phyloP scores from a whole-genome alignment of 2,113 vertebrate genomes.

The Tautogolabrus adspersus region DNA sequence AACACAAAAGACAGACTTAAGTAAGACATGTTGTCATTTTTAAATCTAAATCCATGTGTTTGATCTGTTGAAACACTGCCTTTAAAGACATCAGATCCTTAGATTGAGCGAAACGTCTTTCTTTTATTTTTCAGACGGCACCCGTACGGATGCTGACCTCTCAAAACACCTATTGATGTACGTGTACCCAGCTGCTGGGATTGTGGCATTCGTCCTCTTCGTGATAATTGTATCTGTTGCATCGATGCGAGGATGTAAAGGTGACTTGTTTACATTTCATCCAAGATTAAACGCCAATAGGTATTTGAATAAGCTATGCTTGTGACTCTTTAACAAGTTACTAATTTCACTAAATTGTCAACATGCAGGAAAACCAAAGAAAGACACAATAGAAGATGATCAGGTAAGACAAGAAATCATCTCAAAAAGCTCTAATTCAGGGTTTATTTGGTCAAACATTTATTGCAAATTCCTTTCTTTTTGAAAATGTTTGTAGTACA shows the following conservation, averaged over 20 bases:
- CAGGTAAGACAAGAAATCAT: conserved; percentile 57
- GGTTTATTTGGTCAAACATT: not conserved
- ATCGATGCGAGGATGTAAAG: conserved; percentile 52
- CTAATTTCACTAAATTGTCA: conserved; percentile 12
- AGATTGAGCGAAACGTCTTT: not conserved
- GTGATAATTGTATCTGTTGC: conserved; percentile 63
- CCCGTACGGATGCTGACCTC: fast-evolving
- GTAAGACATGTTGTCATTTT: conserved; percentile 23
- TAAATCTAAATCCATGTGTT: not conserved
- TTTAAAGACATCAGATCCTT: not conserved
- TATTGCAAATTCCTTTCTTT: not conserved
- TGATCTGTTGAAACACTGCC: not conserved
- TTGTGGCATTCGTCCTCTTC: conserved; percentile 49
- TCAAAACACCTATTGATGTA: not conserved
- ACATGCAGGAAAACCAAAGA: conserved; percentile 43
- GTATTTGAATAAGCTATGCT: too few relatives aligned
- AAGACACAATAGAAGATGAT: conserved; percentile 32
- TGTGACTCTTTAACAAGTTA: not conserved
- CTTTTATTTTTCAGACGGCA: not conserved
- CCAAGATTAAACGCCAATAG: not conserved
- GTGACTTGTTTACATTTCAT: conserved; percentile 34
- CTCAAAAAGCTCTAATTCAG: not conserved
- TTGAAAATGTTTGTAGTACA: conserved; percentile 58
- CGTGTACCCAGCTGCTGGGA: conserved; percentile 63
- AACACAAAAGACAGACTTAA: not conserved